Base-by-base conservation (phyloP, 1,140 invertebrate genomes). In the Triops cancriformis region DNA sequence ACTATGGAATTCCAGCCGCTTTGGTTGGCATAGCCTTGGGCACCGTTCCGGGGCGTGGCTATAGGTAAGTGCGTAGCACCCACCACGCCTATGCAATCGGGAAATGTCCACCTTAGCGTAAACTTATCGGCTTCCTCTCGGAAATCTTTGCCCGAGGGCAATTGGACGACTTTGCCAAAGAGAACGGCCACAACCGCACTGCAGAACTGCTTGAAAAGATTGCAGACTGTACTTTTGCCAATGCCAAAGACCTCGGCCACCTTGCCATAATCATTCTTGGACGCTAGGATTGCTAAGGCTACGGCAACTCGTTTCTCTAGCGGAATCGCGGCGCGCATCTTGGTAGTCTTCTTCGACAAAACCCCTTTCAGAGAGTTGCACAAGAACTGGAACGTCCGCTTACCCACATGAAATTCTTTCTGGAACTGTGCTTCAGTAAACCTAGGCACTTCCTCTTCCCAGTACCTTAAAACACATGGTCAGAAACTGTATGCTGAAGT, bases 1-100 rank as follows among this genome's bases (percentile, higher is more conserved):
- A 78, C 77, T n/a, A 78, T 78, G 18, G 77, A 78, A 73, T 78
- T 78, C 77, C 77, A 78, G 27, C 77, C 77, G n/a, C 72, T 74
- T 26, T 73, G 74, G 73, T 78, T 78, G 3, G 77, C 74, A 37
- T 78, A 78, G 4, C 77, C 77, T 45, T 73, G 11, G 26, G 72
- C 77, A 37, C 77, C 73, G 72, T 78, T 78, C 23, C 77, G 77
- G 23, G 77, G 77, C n/a, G 77, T 78, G 18, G 77, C 77, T n/a
- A 78, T 73, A 27, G 77, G 77, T 43, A 78, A 78, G 41, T 78
- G 77, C 1, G 77, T 78, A 3, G 77, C 77, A 37, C 77, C 77
- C 4, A 78, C 77, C 26, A 78, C 77, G 14, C 77, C 77, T 14
- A 78, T 78, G 10, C 64, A 73, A 45, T 78, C 77, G 1, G 77